Evolutionary conservation across 2,113 vertebrate species (phyloP), one percentile per base, ranked within the genome.

Genomic region (Labrus mixtus): DNA sequence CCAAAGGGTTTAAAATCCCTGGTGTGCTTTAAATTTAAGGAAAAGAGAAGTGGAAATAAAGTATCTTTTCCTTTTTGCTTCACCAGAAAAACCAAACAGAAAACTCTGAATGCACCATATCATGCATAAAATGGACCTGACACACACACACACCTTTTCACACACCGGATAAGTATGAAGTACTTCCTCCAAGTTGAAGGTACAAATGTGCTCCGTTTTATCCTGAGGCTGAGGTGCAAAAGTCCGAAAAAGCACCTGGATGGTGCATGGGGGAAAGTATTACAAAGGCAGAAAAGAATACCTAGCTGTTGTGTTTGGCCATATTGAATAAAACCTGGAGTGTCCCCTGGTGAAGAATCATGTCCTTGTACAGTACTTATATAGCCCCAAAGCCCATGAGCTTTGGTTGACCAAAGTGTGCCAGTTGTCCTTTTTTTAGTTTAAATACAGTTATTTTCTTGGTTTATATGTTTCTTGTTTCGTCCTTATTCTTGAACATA

Each of bases 211-310:
- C 37, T 78, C 48, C 4, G 13, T 36, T 67, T 75, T 29, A 76
- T 55, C 43, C 59, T 65, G 39, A 80, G 63, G 33, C 15, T n/a
- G n/a, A 39, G 58, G 51, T 55, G 6, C 25, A 57, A 16, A 70
- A 67, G 70, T 67, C 45, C 58, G 53, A 19, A 37, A 6, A 72
- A 10, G 8, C 51, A 22, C 62, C 8, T 25, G 43, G 20, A 19
- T 74, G 19, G 53, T 58, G 33, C 61, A 54, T 9, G 19, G 36
- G 13, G 9, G 5, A 63, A 62, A 56, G 46, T 6, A 67, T 29
- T 68, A 64, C 61, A 75, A 71, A 75, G 55, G 58, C 63, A 36
- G 33, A 20, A 36, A 68, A 22, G 22, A 69, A 46, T 83, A 59
- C 60, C 78, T 53, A 12, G 48, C 55, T 70, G 69, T 33, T 48